These are phyloP conservation scores for Drosophila pseudotalamancana DNA, from an alignment of 2,888 invertebrate genomes.

Conservation along the genomic window DNA sequence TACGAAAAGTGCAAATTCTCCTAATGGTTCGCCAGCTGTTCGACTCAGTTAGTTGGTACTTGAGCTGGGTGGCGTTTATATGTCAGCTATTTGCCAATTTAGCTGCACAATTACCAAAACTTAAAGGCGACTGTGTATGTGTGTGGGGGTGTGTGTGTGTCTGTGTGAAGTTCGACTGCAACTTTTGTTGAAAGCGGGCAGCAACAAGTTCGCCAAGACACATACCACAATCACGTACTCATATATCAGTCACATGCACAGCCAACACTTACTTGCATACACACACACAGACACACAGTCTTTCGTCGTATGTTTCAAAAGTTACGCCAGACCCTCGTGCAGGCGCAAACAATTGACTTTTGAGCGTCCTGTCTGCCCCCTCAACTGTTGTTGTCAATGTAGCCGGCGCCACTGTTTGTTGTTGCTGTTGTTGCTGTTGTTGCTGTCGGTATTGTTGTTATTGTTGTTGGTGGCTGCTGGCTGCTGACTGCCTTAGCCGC, in stretches of 20 bases:
- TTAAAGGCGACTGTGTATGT: constrained; percentile 17
- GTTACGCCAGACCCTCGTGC: constrained; percentile 62
- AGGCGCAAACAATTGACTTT: constrained; percentile 74
- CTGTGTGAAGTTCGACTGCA: constrained; percentile 46
- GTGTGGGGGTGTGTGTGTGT: constrained; percentile 4
- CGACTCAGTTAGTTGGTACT: constrained; percentile 20
- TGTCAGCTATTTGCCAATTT: constrained; percentile 57
- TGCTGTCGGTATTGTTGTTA: constrained; percentile 16
- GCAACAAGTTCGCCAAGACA: constrained; percentile 64
- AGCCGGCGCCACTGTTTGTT: constrained; percentile 44
- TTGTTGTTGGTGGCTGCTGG: constrained; percentile 10
- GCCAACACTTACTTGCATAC: constrained; percentile 10
- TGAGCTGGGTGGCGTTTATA: constrained; percentile 43
- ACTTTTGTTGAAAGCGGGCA: constrained; percentile 56
- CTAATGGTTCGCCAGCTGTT: constrained; percentile 31
- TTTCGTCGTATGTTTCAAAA: constrained; percentile 42
- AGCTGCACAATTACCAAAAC: constrained; percentile 56
- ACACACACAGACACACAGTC: constrained; percentile 8
- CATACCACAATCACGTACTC: constrained; percentile 61
- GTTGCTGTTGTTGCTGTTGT: constrained; percentile 30
- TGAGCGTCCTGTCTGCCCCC: constrained; percentile 47
- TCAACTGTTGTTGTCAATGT: constrained; percentile 44
- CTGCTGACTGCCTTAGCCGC: constrained; percentile 46
- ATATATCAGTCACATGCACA: constrained; percentile 50
- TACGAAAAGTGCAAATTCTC: constrained; percentile 38